Conservation (phyloP, 92 coral and sea anemone genomes). For the Porites divaricata region DNA sequence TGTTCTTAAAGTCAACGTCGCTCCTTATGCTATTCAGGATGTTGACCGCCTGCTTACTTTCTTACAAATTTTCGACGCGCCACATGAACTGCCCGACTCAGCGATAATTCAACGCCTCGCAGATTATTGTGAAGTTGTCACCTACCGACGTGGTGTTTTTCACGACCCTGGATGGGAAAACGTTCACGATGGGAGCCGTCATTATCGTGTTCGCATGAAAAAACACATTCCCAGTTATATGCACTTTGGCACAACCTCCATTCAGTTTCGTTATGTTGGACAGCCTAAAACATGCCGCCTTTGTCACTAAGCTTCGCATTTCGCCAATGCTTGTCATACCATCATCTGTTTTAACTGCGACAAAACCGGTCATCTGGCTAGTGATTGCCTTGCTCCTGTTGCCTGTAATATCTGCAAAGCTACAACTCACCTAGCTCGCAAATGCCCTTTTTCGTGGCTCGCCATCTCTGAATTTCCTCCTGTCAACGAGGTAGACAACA, state of each 20-base stretch:
- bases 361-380: slow-evolving; percentile 10
- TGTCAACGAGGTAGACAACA: too few relatives aligned
- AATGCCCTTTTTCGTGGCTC: slow-evolving; percentile 7
- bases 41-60: slow-evolving; percentile 10
- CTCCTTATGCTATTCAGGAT: slow-evolving; percentile 12
- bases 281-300: slow-evolving; percentile 18
- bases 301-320: slow-evolving; percentile 32
- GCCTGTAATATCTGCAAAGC: background rate
- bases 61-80: slow-evolving; percentile 19
- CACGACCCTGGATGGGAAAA: background rate
- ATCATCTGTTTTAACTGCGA: slow-evolving; percentile 30
- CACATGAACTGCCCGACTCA: slow-evolving; percentile 20
- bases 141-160: background rate
- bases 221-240: slow-evolving; percentile 15
- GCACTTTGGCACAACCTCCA: background rate
- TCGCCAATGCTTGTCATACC: slow-evolving; percentile 4
- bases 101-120: background rate
- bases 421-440: background rate
- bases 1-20: background rate
- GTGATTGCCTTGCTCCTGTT: background rate
- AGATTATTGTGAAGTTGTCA: background rate
- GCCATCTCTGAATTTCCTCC: too few relatives aligned
- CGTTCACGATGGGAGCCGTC: background rate
- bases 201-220: background rate
- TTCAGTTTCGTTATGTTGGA: slow-evolving; percentile 7